Evolutionary conservation across 1,140 invertebrate species (phyloP).

Genomic region (Drosophila varians): DNA sequence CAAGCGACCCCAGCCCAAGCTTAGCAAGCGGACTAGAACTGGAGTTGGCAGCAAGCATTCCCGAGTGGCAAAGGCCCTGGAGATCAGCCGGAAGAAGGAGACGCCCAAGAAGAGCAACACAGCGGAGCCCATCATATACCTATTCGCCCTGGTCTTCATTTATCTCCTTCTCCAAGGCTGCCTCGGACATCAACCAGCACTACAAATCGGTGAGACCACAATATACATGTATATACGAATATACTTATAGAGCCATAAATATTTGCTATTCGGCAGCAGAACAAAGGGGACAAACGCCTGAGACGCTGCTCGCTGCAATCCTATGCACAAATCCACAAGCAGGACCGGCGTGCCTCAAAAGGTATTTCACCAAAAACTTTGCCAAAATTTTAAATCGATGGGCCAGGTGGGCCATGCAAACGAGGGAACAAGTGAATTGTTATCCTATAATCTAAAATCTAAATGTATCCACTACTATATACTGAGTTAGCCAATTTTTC

Average conservation of each 20-base stretch:
- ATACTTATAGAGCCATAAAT: constrained; percentile 4
- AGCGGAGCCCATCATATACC: constrained; percentile 77
- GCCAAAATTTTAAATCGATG: constrained; percentile 72
- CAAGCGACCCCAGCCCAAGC: constrained; percentile 8
- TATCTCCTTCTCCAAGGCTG: constrained; percentile 71
- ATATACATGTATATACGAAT: not conserved
- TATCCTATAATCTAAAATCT: constrained; percentile 43
- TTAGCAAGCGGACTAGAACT: constrained; percentile 2
- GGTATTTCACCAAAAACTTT: constrained; percentile 82
- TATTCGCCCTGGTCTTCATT: constrained; percentile 76
- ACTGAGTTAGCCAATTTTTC: constrained; percentile 27
- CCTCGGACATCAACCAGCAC: constrained; percentile 79
- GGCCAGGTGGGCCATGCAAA: constrained; percentile 34
- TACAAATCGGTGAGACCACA: constrained; percentile 69
- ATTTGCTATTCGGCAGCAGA: constrained; percentile 52
- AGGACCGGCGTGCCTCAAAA: constrained; percentile 77
- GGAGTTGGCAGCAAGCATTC: constrained; percentile 16
- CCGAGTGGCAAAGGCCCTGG: constrained; percentile 24
- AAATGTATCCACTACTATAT: constrained; percentile 34
- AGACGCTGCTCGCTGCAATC: constrained; percentile 76
- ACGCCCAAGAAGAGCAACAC: constrained; percentile 58
- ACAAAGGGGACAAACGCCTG: constrained; percentile 72
- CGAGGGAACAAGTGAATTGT: constrained; percentile 61
- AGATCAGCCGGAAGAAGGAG: constrained; percentile 43
- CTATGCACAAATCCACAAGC: constrained; percentile 69